Percentiles rank a stretch among this genome's conserved stretches.
Conservation (phyloP, 2,888 invertebrate species). For the Drosophila merina region DNA sequence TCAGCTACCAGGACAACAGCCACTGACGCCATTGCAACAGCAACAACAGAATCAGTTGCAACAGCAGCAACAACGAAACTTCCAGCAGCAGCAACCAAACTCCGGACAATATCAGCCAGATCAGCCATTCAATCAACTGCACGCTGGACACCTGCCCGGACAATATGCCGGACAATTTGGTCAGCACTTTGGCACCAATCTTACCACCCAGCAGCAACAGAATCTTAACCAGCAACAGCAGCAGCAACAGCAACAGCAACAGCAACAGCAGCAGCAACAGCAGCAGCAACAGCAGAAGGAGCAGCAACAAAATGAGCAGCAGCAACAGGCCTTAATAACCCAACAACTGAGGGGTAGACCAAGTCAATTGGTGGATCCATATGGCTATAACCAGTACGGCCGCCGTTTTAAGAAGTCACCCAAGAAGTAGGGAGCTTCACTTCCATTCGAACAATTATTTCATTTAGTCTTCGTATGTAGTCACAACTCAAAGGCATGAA, state of each 20-base stretch:
- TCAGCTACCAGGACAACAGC: slow-evolving; percentile 68
- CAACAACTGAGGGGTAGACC: slow-evolving; percentile 82
- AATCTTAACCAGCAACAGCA: slow-evolving; percentile 67
- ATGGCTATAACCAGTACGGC: slow-evolving; percentile 82
- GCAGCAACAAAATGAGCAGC: slow-evolving; percentile 71
- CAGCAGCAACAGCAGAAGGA: slow-evolving; percentile 65
- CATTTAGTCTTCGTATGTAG: slow-evolving; percentile 62
- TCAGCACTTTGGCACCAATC: slow-evolving; percentile 56
- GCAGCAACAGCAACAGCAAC: slow-evolving; percentile 66
- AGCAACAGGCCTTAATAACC: slow-evolving; percentile 77
- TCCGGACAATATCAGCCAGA: slow-evolving; percentile 82
- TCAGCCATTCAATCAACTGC: slow-evolving; percentile 69
- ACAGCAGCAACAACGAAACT: slow-evolving; percentile 61
- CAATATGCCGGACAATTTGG: slow-evolving; percentile 71
- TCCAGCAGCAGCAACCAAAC: slow-evolving; percentile 67
- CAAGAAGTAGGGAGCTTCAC: slow-evolving; percentile 34
- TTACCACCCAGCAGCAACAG: slow-evolving; percentile 58
- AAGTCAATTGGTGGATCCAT: slow-evolving; percentile 81
- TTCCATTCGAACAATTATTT: slow-evolving; percentile 31
- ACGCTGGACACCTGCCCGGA: slow-evolving; percentile 56
- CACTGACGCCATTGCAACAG: slow-evolving; percentile 77
- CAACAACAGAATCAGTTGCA: slow-evolving; percentile 74
- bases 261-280: slow-evolving; percentile 76
- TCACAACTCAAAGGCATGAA: slow-evolving; percentile 76
- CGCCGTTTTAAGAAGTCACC: slow-evolving; percentile 82